Evolutionary conservation across 2,113 vertebrate genomes (phyloP), one percentile per base, ranked within the genome.

Genomic region (Cyanocitta stelleri): DNA sequence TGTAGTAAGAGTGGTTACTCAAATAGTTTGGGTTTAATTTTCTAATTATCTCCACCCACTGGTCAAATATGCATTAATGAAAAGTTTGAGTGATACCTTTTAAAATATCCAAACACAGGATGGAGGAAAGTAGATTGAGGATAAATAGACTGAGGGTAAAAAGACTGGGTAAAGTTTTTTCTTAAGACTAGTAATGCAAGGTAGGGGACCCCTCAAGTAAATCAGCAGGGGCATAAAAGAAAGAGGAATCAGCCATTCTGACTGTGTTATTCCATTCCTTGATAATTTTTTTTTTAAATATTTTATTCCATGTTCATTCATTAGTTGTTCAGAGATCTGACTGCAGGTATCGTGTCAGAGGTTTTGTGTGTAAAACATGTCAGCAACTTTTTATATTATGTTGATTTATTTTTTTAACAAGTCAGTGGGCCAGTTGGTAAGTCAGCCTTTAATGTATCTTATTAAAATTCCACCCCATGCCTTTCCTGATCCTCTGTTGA

Each of bases 381-480:
- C 62, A 84, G 29, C 20, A 88, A 39, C 73, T 81, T 72, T 78
- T 81, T 43, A 37, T 52, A 41, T 61, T 43, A n/a, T 48, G 27
- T 29, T 85, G 48, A 23, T 92, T 58, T 41, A 6, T 49, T 59
- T 86, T 79, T 80, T 84, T 56, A 51, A 48, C 33, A 62, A 91
- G 66, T 75, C 74, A 37, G 29, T 72, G 56, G 39, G 29, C 37
- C 48, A 52, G 1, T 35, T 93, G 59, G 37, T 80, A 87, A 91
- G 78, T 93, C 79, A 86, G 39, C 52, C 39, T 92, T 92, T 79
- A 58, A 58, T 4, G 1, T 58, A 44, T 69, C 63, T 9, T 87
- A n/a, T 85, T 96, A 75, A 93, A 92, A 96, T 96, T 96, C 80
- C 18, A 68, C 51, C 37, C 76, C 51, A 54, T 84, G 73, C 69